Evolutionary conservation across 2,113 vertebrate species (phyloP), one percentile per base, ranked within the genome.

Genomic region (Cariama cristata): DNA sequence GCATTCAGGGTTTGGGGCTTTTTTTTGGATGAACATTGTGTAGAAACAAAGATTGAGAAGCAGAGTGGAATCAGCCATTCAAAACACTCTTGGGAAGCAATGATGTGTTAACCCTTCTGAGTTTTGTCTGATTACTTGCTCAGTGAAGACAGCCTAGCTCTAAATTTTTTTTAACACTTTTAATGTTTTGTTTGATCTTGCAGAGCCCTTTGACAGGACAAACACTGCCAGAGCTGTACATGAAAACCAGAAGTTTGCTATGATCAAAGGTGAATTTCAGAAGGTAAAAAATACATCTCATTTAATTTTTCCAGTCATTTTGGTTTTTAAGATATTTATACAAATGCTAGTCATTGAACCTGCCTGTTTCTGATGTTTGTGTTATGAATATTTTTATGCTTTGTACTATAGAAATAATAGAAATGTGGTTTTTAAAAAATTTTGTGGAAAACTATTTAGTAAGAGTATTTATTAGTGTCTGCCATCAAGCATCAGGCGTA

Each of bases 221-320:
- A 99, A 99, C 89, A 99, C 99, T 33, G 99, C 99, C 95, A 98
- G 99, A 97, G 99, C 99, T 49, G 99, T 99, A 93, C 99, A 99
- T 85, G 99, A 99, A 96, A 99, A 98, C 94, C 93, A 97, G 40
- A 99, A 99, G 97, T 99, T 99, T 97, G 99, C 99, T 55, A 84
- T 96, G 73, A 99, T 99, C 76, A 99, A 95, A 98, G 76, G 90
- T 64, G 97, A 99, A 94, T 99, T 99, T 97, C 49, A 89, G 55
- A 98, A 99, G 99, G 99, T 99, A 99, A 96, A 80, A 91, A 23
- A 44, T 35, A 67, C 4, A 24, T 79, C 77, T 76, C 32, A 7
- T 76, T 35, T 56, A 80, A 35, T 60, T 69, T 85, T 96, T 87
- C 47, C 2, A 0, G 7, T 53, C 26, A 28, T 11, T 71, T 85